Evolutionary conservation across 2,888 invertebrate genomes (phyloP), one percentile per base, ranked within the genome.

Genomic region (Torymus tubicola): DNA sequence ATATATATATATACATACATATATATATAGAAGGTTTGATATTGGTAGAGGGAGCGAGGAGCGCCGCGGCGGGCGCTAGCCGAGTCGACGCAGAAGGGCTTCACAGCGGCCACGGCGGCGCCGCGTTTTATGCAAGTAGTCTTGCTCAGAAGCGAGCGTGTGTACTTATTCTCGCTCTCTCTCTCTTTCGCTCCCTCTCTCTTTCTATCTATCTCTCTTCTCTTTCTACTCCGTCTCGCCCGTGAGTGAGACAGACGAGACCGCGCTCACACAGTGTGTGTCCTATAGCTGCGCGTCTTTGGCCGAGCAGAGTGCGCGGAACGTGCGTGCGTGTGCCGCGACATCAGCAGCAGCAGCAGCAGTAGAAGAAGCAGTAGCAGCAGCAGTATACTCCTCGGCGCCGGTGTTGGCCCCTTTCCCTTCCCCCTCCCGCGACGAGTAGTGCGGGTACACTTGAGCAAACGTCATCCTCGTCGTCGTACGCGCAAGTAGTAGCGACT

Each of bases 101-200:
- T 21, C n/a, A 13, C n/a, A 42, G 42, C 42, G 42, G 42, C 42
- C 42, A 42, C 42, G 42, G 31, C 24, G 61, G 68, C 88, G 89
- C 87, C 89, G 87, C 86, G 87, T 86, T 89, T 87, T 89, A 90
- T 90, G 89, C 90, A 89, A 89, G 89, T 89, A 90, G 90, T 89
- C 88, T 89, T 87, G 88, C 89, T 87, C 87, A 85, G 87, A 87
- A 89, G 88, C 88, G 89, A 42, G 42, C 42, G 42, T 42, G 42
- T 42, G 42, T 42, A 42, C 42, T 42, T 42, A 42, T 42, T 42
- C 55, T 57, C 57, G 16, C 64, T 11, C 21, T 68, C 12, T 50
- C 21, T 50, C 63, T 10, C n/a, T 10, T 52, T 71, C 50, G 4
- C 16, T 21, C 50, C 21, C 21, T 63, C 12, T 55, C 55, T 12